Conservation (phyloP, 1,140 invertebrate species). For the Hesperophylax magnus region DNA sequence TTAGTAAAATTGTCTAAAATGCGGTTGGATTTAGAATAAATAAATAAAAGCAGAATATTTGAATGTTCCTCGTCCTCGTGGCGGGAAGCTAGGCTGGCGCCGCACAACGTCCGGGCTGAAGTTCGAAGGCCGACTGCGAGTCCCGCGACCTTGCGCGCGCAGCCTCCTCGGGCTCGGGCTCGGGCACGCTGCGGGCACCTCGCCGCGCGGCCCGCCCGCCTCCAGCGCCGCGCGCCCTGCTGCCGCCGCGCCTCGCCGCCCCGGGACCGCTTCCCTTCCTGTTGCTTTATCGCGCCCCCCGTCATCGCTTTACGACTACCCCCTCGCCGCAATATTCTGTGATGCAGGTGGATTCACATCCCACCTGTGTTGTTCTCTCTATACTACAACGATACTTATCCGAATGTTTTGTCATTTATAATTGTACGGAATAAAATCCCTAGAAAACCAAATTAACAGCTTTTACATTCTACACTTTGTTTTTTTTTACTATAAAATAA, state of each 20-base stretch:
- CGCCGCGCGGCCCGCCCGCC: background rate
- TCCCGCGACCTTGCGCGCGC: constrained; percentile 3
- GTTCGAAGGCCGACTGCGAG: constrained; percentile 11
- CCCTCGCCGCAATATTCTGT: constrained; percentile 11
- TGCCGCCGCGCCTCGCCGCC: background rate
- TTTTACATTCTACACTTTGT: too few species aligned
- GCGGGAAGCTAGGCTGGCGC: background rate
- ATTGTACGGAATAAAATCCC: too few species aligned
- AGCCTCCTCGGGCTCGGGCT: background rate
- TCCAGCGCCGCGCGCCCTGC: background rate
- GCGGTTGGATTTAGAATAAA: too few species aligned
- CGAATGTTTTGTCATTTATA: too few species aligned
- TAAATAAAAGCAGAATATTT: too few species aligned
- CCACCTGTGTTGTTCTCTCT: too few species aligned
- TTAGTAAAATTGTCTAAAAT: too few species aligned
- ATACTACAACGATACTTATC: too few species aligned
- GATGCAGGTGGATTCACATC: constrained; percentile 22
- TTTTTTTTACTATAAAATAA: too few species aligned
- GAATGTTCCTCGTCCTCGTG: background rate
- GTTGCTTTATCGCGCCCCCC: constrained; percentile 23
- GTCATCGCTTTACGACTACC: constrained; percentile 19
- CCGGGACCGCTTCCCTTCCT: constrained; percentile 12
- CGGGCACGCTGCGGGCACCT: background rate
- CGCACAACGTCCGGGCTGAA: constrained; percentile 5
- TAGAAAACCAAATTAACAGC: too few species aligned